Base-by-base conservation (phyloP, 2,113 vertebrate species). In the Edolisoma coerulescens region DNA sequence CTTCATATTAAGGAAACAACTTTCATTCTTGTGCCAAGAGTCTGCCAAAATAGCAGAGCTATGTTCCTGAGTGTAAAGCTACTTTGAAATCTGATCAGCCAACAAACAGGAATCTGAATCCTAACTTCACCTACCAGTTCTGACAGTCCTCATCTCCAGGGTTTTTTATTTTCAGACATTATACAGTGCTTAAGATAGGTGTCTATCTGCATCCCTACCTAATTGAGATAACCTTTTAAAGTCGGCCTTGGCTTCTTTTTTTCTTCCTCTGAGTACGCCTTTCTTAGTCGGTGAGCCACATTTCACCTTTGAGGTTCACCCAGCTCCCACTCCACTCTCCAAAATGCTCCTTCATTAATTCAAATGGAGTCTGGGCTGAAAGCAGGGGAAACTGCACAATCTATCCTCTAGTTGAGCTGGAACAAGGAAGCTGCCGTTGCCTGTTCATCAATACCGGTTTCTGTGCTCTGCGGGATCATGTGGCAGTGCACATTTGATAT, bases 11-110 rank as follows among this genome's bases (percentile, higher is more conserved):
- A 94, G 83, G 95, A 97, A 96, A 90, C 83, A 90, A 47, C 86
- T 93, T 93, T 54, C 88, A 84, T 94, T 95, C 87, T 90, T 94
- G 33, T 77, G 60, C 83, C 85, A 95, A 88, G 67, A 94, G 68
- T 54, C 92, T 95, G 94, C 83, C 83, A 95, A 93, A 96, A 97
- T 42, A 86, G n/a, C 63, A 92, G 59, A 93, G 54, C 41, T 70
- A 47, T 2, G 2, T 35, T 90, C 33, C 39, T 86, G 52, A 90
- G 42, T 30, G 30, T 64, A 69, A 91, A 92, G 57, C 24, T 76
- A 27, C 73, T 90, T 92, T 74, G 82, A 93, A 73, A 71, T 82
- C 61, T 82, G 44, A 52, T 84, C 79, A 63, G 53, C 18, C 28
- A 92, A 64, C 57, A 87, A 91, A 83, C 37, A 69, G 30, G 20